phyloP scores from a whole-genome alignment of 2,888 invertebrate genomes.

The Erebia palarica region DNA sequence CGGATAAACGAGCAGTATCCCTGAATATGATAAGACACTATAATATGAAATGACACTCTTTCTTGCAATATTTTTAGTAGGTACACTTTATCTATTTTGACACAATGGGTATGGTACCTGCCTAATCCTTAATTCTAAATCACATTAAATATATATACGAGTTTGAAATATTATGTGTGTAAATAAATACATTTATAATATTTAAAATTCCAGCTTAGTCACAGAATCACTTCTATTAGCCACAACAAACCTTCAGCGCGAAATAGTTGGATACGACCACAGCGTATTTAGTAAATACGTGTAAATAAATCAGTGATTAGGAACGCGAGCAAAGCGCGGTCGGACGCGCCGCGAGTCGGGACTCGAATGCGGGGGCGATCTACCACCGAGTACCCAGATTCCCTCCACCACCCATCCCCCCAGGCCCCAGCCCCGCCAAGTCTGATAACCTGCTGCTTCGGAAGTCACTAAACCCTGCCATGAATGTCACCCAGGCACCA shows the following conservation, averaged over 20 bases:
- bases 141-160: not conserved
- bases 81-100: too few species aligned
- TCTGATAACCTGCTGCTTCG: slow-evolving; percentile 82
- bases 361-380: slow-evolving; percentile 74
- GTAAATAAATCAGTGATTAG: slow-evolving; percentile 39
- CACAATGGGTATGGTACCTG: too few species aligned
- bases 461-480: slow-evolving; percentile 80
- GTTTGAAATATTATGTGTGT: not conserved
- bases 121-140: too few species aligned
- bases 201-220: slow-evolving; percentile 38
- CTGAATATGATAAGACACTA: too few species aligned
- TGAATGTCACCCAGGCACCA: slow-evolving; percentile 74
- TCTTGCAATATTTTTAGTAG: too few species aligned
- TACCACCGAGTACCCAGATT: slow-evolving; percentile 69
- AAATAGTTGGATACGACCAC: slow-evolving; percentile 44
- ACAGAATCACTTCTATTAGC: slow-evolving; percentile 65
- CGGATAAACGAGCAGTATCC: too few species aligned
- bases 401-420: slow-evolving; percentile 51
- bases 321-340: slow-evolving; percentile 58
- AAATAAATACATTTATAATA: not conserved
- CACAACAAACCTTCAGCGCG: slow-evolving; percentile 71
- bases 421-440: slow-evolving; percentile 53
- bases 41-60: too few species aligned
- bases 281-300: slow-evolving; percentile 59
- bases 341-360: slow-evolving; percentile 65